These are phyloP conservation scores for Apamea anceps DNA, from an alignment of 2,888 invertebrate genomes.

Conservation along the genomic window DNA sequence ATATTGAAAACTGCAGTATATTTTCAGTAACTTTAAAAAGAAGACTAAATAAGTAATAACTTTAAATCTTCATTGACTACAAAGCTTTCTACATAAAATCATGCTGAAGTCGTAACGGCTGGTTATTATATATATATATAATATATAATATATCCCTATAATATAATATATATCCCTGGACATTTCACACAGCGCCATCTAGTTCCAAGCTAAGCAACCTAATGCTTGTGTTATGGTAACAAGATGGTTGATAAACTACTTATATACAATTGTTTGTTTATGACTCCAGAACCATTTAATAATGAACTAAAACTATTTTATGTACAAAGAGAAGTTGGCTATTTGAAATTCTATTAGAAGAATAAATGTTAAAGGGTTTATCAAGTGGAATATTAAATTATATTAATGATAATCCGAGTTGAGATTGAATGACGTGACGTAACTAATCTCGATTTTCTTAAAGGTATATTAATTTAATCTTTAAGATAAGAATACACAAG, in stretches of 20 bases:
- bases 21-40: not conserved
- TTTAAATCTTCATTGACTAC: not conserved
- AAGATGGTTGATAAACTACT: no score
- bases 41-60: not conserved
- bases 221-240: no score
- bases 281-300: not conserved
- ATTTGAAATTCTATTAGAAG: conserved; percentile 27
- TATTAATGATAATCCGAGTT: not conserved
- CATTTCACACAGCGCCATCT: no score
- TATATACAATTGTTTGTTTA: no score
- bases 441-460: not conserved
- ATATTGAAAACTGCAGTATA: not conserved
- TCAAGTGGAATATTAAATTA: no score
- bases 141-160: no score
- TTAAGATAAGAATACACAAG: no score
- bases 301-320: conserved; percentile 18
- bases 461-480: no score
- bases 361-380: not conserved
- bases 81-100: not conserved
- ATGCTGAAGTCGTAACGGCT: not conserved
- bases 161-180: no score
- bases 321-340: conserved; percentile 5
- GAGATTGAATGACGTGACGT: not conserved
- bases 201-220: no score
- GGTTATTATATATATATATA: no score